Base-by-base conservation (phyloP, 2,797 vertebrate species). In the Heliangelus exortis region DNA sequence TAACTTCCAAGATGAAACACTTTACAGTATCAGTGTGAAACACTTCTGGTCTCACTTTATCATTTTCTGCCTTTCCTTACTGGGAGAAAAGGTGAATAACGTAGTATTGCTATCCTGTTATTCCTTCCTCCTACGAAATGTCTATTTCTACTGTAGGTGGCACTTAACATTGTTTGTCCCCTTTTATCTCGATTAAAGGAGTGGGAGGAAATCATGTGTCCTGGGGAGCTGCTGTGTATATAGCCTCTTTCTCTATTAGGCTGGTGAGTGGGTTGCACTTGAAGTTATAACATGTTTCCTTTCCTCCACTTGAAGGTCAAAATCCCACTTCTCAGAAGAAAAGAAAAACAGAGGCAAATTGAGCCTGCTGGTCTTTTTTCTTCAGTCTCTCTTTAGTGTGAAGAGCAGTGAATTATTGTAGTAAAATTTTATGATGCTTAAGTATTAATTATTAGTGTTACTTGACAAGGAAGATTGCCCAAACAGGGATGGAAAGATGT, bases 111-210 rank as follows among this genome's bases (percentile, higher is more conserved):
- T 57, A 58, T 71, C 61, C 59, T 76, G n/a, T 79, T 87, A 82
- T 95, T 96, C 76, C 76, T 87, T 53, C 82, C 94, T 92, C 78
- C 66, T 88, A 89, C 19, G 28, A 89, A 94, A 83, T 58, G 55
- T 50, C 55, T 95, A 78, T 92, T 81, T 92, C 87, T 87, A 18
- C 63, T 91, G 75, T 69, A 92, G 75, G 48, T 95, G 80, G 51
- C 66, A 94, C 87, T 86, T 96, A 94, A 91, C 68, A 74, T 84
- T 96, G 54, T 95, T 96, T 96, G 76, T 84, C 85, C 67, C 85
- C 89, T 65, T 95, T 96, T 92, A 87, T 93, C 88, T 96, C 20
- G 7, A 88, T 95, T 94, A 91, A 90, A 91, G 39, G 71, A 87
- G 81, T 72, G 26, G 92, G 92, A 97, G 93, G 91, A 94, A 96